Base-by-base conservation (phyloP, 2,797 vertebrate genomes). In the Ctenopoma kingsleyae region DNA sequence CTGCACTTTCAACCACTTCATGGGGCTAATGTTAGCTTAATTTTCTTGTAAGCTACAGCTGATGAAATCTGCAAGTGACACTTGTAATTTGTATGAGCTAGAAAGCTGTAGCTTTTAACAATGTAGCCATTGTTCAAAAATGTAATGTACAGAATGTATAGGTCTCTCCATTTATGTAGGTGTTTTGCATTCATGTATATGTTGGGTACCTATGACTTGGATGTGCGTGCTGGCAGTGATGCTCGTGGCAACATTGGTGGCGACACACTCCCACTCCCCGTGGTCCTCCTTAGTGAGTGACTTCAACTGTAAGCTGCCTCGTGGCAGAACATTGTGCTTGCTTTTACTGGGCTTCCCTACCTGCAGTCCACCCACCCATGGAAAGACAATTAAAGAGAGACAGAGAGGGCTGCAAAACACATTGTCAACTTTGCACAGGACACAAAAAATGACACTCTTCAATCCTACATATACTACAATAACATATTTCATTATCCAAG, bases 181-280 rank as follows among this genome's bases (percentile, higher is more conserved):
- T 27, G 30, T 22, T 58, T 11, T 46, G 17, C 32, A 51, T 40
- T 13, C 43, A n/a, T 35, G 19, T 15, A 17, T 49, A 38, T 49
- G 6, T 65, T 20, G 6, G 30, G 0, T 96, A 99, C 98, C 98
- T 81, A 97, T 96, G 90, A 99, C 97, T 25, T 97, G 97, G 90
- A 99, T 94, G 93, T 98, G 97, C 80, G 98, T 98, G 93, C 96
- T 99, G 96, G 98, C 98, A 96, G 97, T 99, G 95, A 99, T 97
- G 96, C 97, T 99, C 30, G 98, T 97, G 89, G 98, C 98, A 78
- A 98, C 95, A 72, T 99, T 99, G 94, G 96, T 97, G 90, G 98
- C 98, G 13, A 98, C 91, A 90, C 98, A 99, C 94, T 99, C 98
- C 98, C 98, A 99, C 91, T 98, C 96, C 87, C 98, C 98, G 0